Conservation (phyloP, 2,113 vertebrate species). For the Plotosus lineatus region DNA sequence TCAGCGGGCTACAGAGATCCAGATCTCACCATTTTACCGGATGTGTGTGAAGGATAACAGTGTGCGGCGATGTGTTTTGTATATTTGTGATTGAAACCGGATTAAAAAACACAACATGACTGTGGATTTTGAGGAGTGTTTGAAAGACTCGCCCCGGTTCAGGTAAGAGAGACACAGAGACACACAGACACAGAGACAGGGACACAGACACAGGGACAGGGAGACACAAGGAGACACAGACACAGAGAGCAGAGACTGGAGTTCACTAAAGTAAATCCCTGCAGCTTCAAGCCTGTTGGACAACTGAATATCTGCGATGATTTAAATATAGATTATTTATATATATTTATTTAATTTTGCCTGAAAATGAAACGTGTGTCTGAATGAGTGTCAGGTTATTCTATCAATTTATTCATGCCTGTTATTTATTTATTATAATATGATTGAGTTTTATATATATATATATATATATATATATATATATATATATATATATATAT, state of each 20-base stretch:
- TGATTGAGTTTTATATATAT: too few relatives aligned
- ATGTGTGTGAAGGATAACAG: slow-evolving; percentile 20
- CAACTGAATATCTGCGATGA: neutral
- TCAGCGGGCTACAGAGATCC: slow-evolving; percentile 9
- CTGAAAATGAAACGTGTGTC: neutral
- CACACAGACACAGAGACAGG: neutral
- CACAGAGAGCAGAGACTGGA: neutral
- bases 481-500: too few relatives aligned
- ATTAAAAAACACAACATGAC: slow-evolving; percentile 80
- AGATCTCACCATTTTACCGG: neutral
- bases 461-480: too few relatives aligned
- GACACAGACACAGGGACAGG: neutral
- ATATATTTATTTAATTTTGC: neutral
- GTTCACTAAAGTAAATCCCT: neutral
- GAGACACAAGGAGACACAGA: too few relatives aligned
- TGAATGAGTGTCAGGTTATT: neutral
- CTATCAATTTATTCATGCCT: neutral
- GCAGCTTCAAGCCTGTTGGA: slow-evolving; percentile 30
- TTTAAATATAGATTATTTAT: neutral
- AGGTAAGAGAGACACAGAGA: slow-evolving; percentile 71
- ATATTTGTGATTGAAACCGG: slow-evolving; percentile 59
- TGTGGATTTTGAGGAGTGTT: slow-evolving; percentile 95
- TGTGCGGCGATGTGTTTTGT: slow-evolving; percentile 64
- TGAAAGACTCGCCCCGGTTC: slow-evolving; percentile 94
- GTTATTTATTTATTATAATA: neutral